phyloP scores from a whole-genome alignment of 2,113 vertebrate species.

The Formicarius rufipectus region DNA sequence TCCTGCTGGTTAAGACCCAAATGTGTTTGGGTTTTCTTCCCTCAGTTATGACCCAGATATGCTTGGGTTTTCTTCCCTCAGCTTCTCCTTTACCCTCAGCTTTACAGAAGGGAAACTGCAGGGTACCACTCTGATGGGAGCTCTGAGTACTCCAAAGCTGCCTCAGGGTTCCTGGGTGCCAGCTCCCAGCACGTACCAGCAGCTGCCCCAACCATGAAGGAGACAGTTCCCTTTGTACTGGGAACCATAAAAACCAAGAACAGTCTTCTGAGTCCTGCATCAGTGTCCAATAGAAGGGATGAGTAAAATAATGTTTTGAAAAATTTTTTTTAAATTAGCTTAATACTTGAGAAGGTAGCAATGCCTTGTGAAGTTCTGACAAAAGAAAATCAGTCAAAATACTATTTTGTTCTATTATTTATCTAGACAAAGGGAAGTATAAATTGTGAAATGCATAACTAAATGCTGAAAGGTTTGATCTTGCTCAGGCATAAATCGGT shows the following conservation, averaged over 20 bases:
- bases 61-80: neutral
- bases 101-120: neutral
- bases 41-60: neutral
- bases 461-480: neutral
- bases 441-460: neutral
- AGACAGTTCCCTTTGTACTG: neutral
- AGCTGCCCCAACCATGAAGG: neutral
- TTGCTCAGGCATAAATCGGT: neutral
- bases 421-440: neutral
- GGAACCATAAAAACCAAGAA: neutral
- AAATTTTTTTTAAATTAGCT: neutral
- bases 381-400: neutral
- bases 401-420: neutral
- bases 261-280: neutral
- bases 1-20: neutral
- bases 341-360: neutral
- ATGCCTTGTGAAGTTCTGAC: neutral
- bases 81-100: neutral
- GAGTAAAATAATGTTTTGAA: neutral
- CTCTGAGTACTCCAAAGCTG: neutral
- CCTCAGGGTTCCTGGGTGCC: neutral
- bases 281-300: neutral
- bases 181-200: accelerated
- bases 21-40: neutral
- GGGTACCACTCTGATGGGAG: neutral